Base-by-base conservation (phyloP, 2,113 vertebrate species). In the Nothocercus julius region DNA sequence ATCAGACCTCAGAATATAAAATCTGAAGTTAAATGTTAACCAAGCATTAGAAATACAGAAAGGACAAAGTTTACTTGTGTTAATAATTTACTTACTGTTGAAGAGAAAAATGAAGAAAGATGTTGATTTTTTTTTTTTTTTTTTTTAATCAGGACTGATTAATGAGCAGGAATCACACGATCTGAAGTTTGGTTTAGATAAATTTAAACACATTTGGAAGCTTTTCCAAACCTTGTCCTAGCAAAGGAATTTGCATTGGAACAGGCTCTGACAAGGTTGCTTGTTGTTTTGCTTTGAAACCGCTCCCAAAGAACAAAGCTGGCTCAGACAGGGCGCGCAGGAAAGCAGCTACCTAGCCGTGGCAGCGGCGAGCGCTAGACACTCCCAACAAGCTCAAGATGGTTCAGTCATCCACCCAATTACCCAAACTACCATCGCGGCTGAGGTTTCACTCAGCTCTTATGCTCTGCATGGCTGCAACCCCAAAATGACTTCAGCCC, bases 21-120 rank as follows among this genome's bases (percentile, higher is more conserved):
- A 85, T 79, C 45, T 83, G n/a, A 76, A 82, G 81, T 49, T 85
- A 83, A 89, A 92, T 15, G 15, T 74, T 92, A 93, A 93, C 77
- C 24, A 79, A 30, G 9, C n/a, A 15, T 70, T 34, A 56, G 38
- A 95, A 80, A 78, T 32, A 90, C 7, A 87, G 51, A 82, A 89
- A 87, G 22, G 12, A 54, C 15, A 66, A 89, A 63, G n/a, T 68
- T 93, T 77, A 74, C 34, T 7, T 74, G 4, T 70, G 79, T 87
- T 93, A 95, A 83, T 90, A 44, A 92, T 20, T 17, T 59, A 83
- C 45, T 90, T 89, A 11, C 42, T 83, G 62, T 47, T 22, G 11
- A 66, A 73, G 24, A 63, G 38, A 82, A 91, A 64, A 92, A 56
- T 38, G 6, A 64, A 94, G n/a, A 54, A 40, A 16, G 15, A 3